These are phyloP conservation scores for Branchipolynoe longqiensis DNA, from an alignment of 2,888 invertebrate species.

Conservation along the genomic window DNA sequence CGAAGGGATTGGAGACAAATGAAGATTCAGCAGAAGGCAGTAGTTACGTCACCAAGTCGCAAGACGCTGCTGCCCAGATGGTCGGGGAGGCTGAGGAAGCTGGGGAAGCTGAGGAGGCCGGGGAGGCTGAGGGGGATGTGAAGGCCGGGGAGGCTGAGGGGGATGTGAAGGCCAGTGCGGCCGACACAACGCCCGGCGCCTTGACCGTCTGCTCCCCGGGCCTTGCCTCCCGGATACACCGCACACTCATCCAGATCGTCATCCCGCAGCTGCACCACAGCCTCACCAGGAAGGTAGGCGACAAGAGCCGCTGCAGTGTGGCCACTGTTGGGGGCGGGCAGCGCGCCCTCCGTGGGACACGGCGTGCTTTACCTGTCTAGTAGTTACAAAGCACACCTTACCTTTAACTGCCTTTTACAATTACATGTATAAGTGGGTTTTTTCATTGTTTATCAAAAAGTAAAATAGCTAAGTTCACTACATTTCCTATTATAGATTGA, in stretches of 20 bases:
- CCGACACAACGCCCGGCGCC: background rate
- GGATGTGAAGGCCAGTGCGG: background rate
- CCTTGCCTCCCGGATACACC: constrained; percentile 88
- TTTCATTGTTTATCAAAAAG: too few species aligned
- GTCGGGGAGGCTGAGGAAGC: too few species aligned
- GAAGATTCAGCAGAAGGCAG: background rate
- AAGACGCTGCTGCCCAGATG: background rate
- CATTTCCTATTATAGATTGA: too few species aligned
- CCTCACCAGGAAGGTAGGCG: constrained; percentile 84
- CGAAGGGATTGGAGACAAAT: constrained; percentile 1
- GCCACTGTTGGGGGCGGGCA: too few species aligned
- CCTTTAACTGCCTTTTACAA: too few species aligned
- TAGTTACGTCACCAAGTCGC: too few species aligned
- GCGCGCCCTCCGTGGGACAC: too few species aligned
- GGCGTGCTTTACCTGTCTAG: too few species aligned
- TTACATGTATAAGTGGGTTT: too few species aligned
- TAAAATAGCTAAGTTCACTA: too few species aligned
- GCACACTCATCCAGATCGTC: constrained; percentile 87
- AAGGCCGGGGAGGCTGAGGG: constrained; percentile 3
- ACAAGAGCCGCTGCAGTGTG: too few species aligned
- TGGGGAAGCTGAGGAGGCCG: constrained; percentile 60
- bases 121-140: constrained; percentile 63
- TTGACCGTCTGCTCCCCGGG: constrained; percentile 70
- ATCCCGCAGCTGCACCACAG: constrained; percentile 91
- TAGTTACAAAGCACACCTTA: too few species aligned